Evolutionary conservation across 1,140 invertebrate genomes (phyloP).

Genomic region (Cheumatopsyche charites): DNA sequence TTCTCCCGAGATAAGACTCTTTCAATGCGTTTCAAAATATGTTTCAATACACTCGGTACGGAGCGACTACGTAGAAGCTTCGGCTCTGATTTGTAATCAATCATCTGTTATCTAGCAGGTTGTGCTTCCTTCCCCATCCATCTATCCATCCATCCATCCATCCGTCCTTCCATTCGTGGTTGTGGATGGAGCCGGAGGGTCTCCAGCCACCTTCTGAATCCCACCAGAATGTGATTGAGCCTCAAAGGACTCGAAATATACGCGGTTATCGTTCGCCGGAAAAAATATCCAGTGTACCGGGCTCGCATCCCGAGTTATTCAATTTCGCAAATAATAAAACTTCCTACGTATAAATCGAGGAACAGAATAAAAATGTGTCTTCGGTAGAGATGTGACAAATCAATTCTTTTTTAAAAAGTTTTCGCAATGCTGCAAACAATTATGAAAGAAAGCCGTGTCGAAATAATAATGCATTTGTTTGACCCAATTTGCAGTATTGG

Average conservation of each 20-base stretch:
- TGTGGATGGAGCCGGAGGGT: background rate
- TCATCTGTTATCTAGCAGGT: slow-evolving; percentile 47
- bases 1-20: slow-evolving; percentile 12
- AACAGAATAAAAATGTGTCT: background rate
- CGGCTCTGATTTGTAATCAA: slow-evolving; percentile 47
- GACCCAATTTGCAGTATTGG: slow-evolving; percentile 21
- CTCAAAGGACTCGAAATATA: slow-evolving; percentile 33
- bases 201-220: background rate
- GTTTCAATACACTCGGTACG: background rate
- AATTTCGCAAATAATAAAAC: no score
- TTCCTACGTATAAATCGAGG: no score
- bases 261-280: background rate
- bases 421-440: background rate
- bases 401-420: background rate
- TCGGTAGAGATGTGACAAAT: no score
- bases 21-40: slow-evolving; percentile 12
- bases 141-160: background rate
- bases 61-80: slow-evolving; percentile 3
- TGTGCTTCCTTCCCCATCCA: slow-evolving; percentile 30
- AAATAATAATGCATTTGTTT: slow-evolving; percentile 26
- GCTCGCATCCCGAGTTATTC: no score
- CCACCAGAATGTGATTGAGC: slow-evolving; percentile 38
- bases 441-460: slow-evolving; percentile 1
- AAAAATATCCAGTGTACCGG: background rate
- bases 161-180: background rate